phyloP scores from a whole-genome alignment of 2,888 invertebrate genomes.

The Isotomurus palustris region DNA sequence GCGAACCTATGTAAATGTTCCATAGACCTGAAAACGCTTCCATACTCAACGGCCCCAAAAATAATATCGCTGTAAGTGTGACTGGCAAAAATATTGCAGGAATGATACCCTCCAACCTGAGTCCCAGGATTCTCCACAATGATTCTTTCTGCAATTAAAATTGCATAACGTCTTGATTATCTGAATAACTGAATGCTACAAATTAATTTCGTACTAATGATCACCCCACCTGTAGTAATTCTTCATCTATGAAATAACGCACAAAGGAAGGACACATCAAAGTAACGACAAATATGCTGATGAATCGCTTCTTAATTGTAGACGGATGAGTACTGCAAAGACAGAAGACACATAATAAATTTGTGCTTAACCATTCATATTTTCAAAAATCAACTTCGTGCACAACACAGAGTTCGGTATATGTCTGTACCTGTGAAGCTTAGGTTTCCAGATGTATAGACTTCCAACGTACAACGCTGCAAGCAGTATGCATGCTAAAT shows the following conservation, averaged over 20 bases:
- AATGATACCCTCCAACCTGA: slow-evolving; percentile 67
- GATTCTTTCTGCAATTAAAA: slow-evolving; percentile 12
- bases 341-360: too few relatives aligned
- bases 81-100: slow-evolving; percentile 70
- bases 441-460: slow-evolving; percentile 78
- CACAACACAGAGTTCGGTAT: too few relatives aligned
- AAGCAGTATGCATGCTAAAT: slow-evolving; percentile 69
- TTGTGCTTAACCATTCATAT: too few relatives aligned
- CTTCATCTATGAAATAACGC: slow-evolving; percentile 64
- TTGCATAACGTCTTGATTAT: too few relatives aligned
- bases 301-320: slow-evolving; percentile 79
- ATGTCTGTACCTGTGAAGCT: slow-evolving; percentile 73
- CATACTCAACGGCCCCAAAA: slow-evolving; percentile 64
- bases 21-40: slow-evolving; percentile 31
- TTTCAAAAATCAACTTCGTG: too few relatives aligned
- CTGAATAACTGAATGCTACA: too few relatives aligned
- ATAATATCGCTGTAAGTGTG: slow-evolving; percentile 71
- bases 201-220: too few relatives aligned
- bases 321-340: slow-evolving; percentile 77
- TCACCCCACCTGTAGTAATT: slow-evolving; percentile 56
- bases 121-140: slow-evolving; percentile 67
- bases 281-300: slow-evolving; percentile 78
- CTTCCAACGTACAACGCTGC: slow-evolving; percentile 78
- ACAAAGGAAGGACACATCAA: slow-evolving; percentile 72
- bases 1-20: slow-evolving; percentile 30